phyloP scores from a whole-genome alignment of 2,797 vertebrate genomes.

The Etheostoma perlongum region DNA sequence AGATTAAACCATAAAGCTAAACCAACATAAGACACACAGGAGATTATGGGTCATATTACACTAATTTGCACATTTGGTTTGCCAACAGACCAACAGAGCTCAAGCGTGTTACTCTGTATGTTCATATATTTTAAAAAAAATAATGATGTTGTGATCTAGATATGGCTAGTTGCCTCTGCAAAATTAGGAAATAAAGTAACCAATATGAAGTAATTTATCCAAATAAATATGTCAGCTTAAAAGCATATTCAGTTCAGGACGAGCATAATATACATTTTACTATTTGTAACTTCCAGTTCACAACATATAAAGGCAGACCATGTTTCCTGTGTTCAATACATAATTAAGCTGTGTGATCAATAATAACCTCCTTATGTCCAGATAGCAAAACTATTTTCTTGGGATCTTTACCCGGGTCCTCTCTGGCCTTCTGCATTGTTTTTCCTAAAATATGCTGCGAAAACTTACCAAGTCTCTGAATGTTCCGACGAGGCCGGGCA shows the following conservation, averaged over 20 bases:
- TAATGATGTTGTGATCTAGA: neutral
- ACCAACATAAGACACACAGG: neutral
- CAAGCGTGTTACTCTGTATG: neutral
- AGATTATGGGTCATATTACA: slow-evolving; percentile 3
- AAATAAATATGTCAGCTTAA: neutral
- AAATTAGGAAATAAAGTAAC: neutral
- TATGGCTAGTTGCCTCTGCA: neutral
- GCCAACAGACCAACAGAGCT: neutral
- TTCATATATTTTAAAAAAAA: neutral
- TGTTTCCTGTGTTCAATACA: neutral
- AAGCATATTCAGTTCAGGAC: neutral
- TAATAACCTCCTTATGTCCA: neutral
- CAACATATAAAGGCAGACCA: neutral
- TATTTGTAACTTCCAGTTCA: neutral
- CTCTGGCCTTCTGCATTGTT: slow-evolving; percentile 8
- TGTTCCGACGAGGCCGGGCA: slow-evolving; percentile 80
- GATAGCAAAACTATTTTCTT: neutral
- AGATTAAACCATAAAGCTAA: neutral
- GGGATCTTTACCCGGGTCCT: neutral
- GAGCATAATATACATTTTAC: no score
- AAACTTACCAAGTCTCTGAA: slow-evolving; percentile 92
- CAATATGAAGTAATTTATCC: neutral
- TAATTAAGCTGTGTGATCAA: neutral
- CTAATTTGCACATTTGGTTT: neutral
- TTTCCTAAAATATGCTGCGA: slow-evolving; percentile 25